phyloP scores from a whole-genome alignment of 2,113 vertebrate genomes.

The Ailurus styani region DNA sequence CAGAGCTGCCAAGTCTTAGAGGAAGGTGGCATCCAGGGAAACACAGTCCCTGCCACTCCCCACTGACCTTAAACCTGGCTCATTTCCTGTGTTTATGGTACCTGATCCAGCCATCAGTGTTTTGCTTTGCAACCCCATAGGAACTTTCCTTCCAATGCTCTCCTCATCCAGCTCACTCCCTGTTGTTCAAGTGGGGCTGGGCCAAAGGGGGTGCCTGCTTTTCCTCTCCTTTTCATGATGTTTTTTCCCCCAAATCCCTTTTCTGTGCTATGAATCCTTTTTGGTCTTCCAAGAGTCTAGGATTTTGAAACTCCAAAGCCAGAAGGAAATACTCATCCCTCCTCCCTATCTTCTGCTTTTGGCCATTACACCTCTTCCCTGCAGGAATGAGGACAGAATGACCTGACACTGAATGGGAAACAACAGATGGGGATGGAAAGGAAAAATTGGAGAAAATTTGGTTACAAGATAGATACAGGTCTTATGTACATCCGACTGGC shows the following conservation, averaged over 20 bases:
- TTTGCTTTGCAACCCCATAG: rapidly evolving
- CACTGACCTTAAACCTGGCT: background rate
- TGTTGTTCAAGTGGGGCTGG: background rate
- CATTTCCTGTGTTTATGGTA: too few species aligned
- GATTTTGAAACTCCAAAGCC: constrained; percentile 20
- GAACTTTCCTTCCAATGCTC: background rate
- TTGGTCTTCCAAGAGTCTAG: background rate
- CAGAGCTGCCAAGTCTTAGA: background rate
- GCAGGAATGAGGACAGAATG: background rate
- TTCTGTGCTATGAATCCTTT: background rate
- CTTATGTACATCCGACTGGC: background rate
- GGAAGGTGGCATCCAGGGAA: background rate
- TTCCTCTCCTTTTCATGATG: background rate
- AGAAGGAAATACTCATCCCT: background rate
- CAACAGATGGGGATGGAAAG: background rate
- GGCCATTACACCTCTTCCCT: background rate
- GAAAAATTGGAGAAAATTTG: background rate
- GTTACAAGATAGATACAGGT: background rate
- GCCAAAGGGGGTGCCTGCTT: background rate
- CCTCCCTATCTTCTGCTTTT: background rate
- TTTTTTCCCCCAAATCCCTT: background rate
- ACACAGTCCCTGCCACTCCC: background rate
- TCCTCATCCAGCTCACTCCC: background rate
- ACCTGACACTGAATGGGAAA: background rate
- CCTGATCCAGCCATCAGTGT: background rate